A percentile compares a stretch with the other conserved stretches of the same genome.
phyloP scores from a whole-genome alignment of 2,797 vertebrate species.

The Thunnus albacares region DNA sequence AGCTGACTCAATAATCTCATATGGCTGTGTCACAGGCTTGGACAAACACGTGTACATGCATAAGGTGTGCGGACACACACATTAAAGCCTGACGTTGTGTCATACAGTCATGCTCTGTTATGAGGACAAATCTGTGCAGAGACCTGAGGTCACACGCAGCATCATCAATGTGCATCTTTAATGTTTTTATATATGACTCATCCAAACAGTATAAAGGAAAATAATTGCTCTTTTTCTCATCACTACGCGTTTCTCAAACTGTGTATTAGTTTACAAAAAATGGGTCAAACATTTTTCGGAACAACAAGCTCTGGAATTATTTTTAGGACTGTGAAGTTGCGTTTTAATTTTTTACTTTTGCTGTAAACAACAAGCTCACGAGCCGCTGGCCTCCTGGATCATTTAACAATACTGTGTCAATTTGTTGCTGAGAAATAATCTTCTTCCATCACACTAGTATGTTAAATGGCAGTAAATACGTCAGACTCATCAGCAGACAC shows the following conservation, averaged over 20 bases:
- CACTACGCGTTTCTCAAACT: not conserved
- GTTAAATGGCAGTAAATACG: not conserved
- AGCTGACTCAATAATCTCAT: not conserved
- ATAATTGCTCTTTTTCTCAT: not conserved
- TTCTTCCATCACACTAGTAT: not conserved
- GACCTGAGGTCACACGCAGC: not conserved
- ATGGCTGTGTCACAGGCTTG: not conserved
- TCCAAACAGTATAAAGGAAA: too few relatives aligned
- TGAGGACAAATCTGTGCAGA: not conserved
- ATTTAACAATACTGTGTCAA: not conserved
- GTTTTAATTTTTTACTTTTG: not conserved
- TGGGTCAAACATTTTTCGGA: not conserved
- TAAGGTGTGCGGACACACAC: not conserved
- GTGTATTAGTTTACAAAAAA: not conserved
- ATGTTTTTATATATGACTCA: not conserved
- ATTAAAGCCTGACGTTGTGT: not conserved
- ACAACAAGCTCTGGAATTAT: not conserved
- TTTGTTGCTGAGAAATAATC: not conserved
- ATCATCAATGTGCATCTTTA: not conserved
- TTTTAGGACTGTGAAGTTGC: not conserved
- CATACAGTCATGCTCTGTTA: not conserved
- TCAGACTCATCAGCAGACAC: not conserved
- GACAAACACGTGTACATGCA: not conserved
- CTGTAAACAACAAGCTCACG: not conserved
- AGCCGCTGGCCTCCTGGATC: not conserved